These are phyloP conservation scores for Phyllostomus discolor DNA, from an alignment of 2,113 vertebrate genomes.

Conservation along the genomic window DNA sequence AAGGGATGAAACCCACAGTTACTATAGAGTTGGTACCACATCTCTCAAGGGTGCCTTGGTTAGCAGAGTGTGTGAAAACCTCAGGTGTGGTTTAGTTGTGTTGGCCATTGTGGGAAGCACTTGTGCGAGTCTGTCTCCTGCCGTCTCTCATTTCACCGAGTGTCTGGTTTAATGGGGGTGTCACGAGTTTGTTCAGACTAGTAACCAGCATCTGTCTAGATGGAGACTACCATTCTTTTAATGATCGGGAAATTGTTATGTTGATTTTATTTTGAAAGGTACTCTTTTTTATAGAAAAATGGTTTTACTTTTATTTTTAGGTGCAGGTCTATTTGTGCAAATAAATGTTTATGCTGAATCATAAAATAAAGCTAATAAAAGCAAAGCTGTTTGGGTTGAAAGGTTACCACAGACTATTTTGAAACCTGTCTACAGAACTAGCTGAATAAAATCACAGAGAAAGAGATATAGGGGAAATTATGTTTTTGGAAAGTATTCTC, in stretches of 20 bases:
- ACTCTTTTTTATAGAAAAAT: not conserved
- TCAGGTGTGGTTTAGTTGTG: not conserved
- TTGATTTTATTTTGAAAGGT: conserved; percentile 13
- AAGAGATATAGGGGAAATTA: not conserved
- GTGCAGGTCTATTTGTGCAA: conserved; percentile 5
- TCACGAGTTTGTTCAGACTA: not conserved
- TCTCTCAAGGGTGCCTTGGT: not conserved
- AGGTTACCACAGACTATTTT: not conserved
- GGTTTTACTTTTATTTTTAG: conserved; percentile 38
- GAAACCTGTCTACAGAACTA: not conserved
- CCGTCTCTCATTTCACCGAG: not conserved
- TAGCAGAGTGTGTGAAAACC: not conserved
- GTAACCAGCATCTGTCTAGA: not conserved
- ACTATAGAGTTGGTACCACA: not conserved
- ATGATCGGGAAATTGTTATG: not conserved
- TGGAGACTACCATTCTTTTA: not conserved
- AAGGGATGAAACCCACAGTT: not conserved
- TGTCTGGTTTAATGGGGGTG: not conserved
- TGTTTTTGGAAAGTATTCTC: not conserved
- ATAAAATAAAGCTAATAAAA: conserved; percentile 20
- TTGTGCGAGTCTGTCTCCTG: not conserved
- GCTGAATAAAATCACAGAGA: not conserved
- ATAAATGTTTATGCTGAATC: not conserved
- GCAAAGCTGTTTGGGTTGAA: not conserved
- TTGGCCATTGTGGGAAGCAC: not conserved